phyloP scores from a whole-genome alignment of 2,113 vertebrate genomes.

The Leptocoma aspasia region DNA sequence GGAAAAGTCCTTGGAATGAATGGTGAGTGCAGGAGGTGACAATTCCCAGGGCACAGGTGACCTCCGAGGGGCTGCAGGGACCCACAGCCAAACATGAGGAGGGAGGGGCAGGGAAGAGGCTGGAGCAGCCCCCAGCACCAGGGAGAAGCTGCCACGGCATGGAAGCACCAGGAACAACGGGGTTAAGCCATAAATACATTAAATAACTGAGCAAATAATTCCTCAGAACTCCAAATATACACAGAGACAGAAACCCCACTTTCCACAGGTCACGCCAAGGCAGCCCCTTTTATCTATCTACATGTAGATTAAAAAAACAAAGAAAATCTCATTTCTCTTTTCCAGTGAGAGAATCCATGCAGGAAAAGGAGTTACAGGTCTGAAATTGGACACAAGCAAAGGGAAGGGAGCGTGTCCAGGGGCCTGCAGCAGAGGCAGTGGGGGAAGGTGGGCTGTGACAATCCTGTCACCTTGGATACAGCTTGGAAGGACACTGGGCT shows the following conservation, averaged over 20 bases:
- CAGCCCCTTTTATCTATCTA: neutral
- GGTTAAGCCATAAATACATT: neutral
- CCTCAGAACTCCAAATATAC: neutral
- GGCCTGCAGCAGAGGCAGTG: neutral
- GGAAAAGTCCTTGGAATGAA: neutral
- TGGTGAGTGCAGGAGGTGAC: neutral
- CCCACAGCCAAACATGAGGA: neutral
- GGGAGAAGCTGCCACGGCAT: neutral
- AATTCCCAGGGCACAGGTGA: neutral
- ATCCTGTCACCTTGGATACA: conserved; percentile 77
- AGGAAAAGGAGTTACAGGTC: neutral
- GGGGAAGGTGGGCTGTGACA: conserved; percentile 19
- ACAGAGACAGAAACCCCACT: neutral
- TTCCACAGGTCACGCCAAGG: neutral
- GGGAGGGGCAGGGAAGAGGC: neutral
- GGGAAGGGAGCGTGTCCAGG: neutral
- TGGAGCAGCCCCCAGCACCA: neutral
- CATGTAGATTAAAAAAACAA: neutral
- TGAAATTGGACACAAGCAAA: neutral
- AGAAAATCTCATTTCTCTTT: neutral
- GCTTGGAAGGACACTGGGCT: conserved; percentile 69
- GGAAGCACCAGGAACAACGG: neutral
- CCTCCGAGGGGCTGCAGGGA: neutral
- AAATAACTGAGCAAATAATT: neutral
- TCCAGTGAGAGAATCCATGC: neutral